phyloP scores from a whole-genome alignment of 1,140 invertebrate species.

The Magallana angulata region DNA sequence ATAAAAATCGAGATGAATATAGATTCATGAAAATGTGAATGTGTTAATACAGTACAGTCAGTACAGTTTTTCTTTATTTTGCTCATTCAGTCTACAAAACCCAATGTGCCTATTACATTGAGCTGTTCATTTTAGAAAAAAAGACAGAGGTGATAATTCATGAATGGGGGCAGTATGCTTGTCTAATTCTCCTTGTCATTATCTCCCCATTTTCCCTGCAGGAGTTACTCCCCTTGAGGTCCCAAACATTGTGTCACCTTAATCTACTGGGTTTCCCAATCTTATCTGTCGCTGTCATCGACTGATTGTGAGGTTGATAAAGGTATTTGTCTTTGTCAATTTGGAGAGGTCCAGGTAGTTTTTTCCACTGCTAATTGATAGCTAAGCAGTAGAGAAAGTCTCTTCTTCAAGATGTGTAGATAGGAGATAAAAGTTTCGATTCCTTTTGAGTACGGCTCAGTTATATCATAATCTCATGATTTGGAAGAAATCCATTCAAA shows the following conservation, averaged over 20 bases:
- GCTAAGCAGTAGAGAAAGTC: neutral
- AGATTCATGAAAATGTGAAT: no score
- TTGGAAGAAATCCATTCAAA: neutral
- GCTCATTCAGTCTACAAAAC: neutral
- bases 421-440: neutral
- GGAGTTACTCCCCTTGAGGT: slow-evolving; percentile 28
- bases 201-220: slow-evolving; percentile 26
- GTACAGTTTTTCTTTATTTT: neutral
- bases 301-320: slow-evolving; percentile 21
- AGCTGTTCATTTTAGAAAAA: neutral
- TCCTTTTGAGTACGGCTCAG: neutral
- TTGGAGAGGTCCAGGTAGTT: slow-evolving; percentile 5
- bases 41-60: no score
- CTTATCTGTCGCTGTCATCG: slow-evolving; percentile 19
- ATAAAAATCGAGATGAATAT: no score
- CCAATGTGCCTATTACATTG: neutral
- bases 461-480: slow-evolving; percentile 21
- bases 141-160: slow-evolving; percentile 6
- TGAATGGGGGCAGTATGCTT: neutral
- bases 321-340: slow-evolving; percentile 32
- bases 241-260: slow-evolving; percentile 26
- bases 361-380: slow-evolving; percentile 24
- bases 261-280: slow-evolving; percentile 27
- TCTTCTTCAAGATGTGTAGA: neutral
- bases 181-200: slow-evolving; percentile 27